These are phyloP conservation scores for Spondyliosoma cantharus DNA, from an alignment of 2,797 vertebrate species.

Conservation along the genomic window DNA sequence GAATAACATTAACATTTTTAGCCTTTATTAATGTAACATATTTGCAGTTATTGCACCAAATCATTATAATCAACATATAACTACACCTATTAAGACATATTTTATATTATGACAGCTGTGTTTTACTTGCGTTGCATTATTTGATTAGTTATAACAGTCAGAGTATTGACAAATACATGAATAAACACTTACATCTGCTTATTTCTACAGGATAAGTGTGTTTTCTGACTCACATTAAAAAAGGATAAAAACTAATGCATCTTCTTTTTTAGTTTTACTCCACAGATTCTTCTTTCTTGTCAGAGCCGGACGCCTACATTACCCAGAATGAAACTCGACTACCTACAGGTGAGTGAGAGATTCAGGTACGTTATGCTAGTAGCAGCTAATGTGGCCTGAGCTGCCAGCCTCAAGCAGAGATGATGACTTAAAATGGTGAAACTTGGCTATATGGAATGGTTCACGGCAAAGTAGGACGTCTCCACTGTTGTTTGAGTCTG, in stretches of 20 bases:
- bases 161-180: neutral
- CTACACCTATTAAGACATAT: too few relatives aligned
- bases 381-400: neutral
- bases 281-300: neutral
- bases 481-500: conserved; percentile 17
- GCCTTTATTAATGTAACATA: neutral
- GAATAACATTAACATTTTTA: neutral
- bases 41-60: too few relatives aligned
- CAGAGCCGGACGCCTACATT: too few relatives aligned
- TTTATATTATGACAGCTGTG: too few relatives aligned
- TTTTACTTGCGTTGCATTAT: too few relatives aligned
- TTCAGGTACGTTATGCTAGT: neutral
- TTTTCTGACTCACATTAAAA: neutral
- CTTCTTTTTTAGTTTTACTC: neutral
- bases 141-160: too few relatives aligned
- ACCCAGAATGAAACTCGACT: neutral
- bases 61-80: too few relatives aligned
- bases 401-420: neutral
- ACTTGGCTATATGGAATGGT: neutral
- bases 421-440: neutral
- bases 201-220: neutral
- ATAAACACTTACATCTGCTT: neutral
- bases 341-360: neutral
- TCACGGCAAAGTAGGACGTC: conserved; percentile 2
- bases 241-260: neutral